Percentiles rank a stretch among this genome's conserved stretches.
phyloP scores from a whole-genome alignment of 1,140 invertebrate species.

The Ptiloglossa arizonensis region DNA sequence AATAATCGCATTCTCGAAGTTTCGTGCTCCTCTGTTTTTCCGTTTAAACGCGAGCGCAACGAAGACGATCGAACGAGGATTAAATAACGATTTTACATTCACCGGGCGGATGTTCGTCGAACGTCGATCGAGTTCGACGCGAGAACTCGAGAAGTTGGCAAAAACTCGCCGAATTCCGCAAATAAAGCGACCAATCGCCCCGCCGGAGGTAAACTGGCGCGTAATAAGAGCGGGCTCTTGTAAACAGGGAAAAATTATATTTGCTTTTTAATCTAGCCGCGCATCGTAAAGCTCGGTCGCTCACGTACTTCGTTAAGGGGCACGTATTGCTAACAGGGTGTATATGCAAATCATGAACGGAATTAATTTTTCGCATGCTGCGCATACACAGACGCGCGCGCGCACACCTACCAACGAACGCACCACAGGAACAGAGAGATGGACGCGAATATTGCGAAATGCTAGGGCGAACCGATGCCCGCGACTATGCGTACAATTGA shows the following conservation, averaged over 20 bases:
- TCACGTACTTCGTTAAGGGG: constrained; percentile 49
- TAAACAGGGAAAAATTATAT: constrained; percentile 29
- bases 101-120: neutral
- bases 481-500: constrained; percentile 70
- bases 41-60: too few relatives aligned
- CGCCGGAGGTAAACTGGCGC: neutral
- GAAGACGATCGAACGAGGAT: too few relatives aligned
- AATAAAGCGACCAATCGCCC: neutral
- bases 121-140: too few relatives aligned
- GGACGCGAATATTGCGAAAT: constrained; percentile 54
- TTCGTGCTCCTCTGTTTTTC: too few relatives aligned
- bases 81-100: too few relatives aligned
- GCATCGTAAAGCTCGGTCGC: neutral
- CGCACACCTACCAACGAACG: neutral
- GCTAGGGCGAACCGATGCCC: constrained; percentile 54
- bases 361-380: constrained; percentile 68
- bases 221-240: neutral
- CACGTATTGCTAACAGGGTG: constrained; percentile 46
- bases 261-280: constrained; percentile 19
- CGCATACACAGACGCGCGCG: constrained; percentile 42
- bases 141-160: too few relatives aligned
- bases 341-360: constrained; percentile 63
- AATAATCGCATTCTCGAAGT: too few relatives aligned
- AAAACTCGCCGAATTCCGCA: neutral
- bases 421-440: constrained; percentile 19